phyloP scores from a whole-genome alignment of 2,888 invertebrate genomes.

The Mayetiola destructor region DNA sequence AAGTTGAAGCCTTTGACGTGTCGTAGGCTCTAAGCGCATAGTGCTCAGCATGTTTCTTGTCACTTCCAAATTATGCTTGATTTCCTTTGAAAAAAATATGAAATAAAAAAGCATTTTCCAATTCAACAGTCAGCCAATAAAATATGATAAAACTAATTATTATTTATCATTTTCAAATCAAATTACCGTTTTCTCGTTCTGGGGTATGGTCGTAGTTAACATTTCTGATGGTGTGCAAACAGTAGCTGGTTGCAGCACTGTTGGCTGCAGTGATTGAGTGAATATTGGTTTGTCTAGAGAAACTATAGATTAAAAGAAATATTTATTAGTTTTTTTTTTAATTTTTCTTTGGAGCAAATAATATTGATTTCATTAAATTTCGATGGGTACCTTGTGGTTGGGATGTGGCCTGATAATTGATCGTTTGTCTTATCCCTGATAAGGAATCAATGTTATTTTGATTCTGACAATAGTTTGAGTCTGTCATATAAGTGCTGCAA shows the following conservation, averaged over 20 bases:
- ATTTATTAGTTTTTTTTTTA: not conserved
- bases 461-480: not conserved
- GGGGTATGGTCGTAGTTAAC: not conserved
- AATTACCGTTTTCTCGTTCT: not conserved
- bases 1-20: conserved; percentile 30
- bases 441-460: not conserved
- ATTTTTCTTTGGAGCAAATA: not conserved
- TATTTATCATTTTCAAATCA: too few relatives aligned
- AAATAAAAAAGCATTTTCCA: not conserved
- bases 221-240: conserved; percentile 3
- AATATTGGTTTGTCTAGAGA: not conserved
- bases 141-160: too few relatives aligned
- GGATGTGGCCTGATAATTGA: not conserved
- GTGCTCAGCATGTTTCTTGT: conserved; percentile 31
- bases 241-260: not conserved
- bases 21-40: conserved; percentile 31
- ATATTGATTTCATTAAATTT: not conserved
- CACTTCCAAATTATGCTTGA: conserved; percentile 33
- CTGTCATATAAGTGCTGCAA: not conserved
- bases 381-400: conserved; percentile 7
- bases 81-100: conserved; percentile 26
- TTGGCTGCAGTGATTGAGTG: not conserved
- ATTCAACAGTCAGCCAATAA: too few relatives aligned
- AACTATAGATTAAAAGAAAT: not conserved
- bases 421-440: not conserved